A percentile compares a stretch with the other conserved stretches of the same genome.
phyloP scores from a whole-genome alignment of 2,888 invertebrate species.

The Metellina segmentata region DNA sequence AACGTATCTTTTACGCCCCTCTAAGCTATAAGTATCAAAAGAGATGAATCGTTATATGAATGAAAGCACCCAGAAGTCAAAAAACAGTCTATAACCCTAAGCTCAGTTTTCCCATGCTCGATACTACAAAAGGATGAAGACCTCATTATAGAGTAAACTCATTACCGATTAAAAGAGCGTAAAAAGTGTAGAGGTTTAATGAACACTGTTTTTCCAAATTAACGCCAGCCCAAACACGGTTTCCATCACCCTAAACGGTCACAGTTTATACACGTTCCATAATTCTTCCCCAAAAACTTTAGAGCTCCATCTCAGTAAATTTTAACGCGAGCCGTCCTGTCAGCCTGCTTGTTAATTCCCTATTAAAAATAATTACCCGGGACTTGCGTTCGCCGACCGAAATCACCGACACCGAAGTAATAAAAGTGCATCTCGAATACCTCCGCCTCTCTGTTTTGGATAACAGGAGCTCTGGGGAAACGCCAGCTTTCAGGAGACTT shows the following conservation, averaged over 20 bases:
- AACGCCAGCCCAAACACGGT: constrained; percentile 38
- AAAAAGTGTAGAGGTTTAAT: constrained; percentile 40
- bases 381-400: background rate
- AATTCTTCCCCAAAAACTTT: constrained; percentile 56
- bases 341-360: constrained; percentile 66
- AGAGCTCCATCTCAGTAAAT: constrained; percentile 50
- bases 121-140: constrained; percentile 1
- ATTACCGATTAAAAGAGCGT: constrained; percentile 38
- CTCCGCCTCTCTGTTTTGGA: background rate
- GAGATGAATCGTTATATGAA: no score
- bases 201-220: constrained; percentile 66
- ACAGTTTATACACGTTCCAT: constrained; percentile 24
- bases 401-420: background rate
- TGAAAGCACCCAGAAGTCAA: no score
- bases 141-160: constrained; percentile 17
- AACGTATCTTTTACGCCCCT: no score
- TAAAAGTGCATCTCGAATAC: constrained; percentile 40
- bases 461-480: no score
- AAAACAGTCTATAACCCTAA: background rate
- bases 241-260: constrained; percentile 46
- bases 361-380: constrained; percentile 67
- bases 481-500: no score
- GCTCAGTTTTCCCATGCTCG: background rate
- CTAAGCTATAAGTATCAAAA: no score
- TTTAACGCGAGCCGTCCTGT: constrained; percentile 45